These are phyloP conservation scores for Sinodicranocentrus sp. DNA, from an alignment of 2,888 invertebrate genomes.

Conservation along the genomic window DNA sequence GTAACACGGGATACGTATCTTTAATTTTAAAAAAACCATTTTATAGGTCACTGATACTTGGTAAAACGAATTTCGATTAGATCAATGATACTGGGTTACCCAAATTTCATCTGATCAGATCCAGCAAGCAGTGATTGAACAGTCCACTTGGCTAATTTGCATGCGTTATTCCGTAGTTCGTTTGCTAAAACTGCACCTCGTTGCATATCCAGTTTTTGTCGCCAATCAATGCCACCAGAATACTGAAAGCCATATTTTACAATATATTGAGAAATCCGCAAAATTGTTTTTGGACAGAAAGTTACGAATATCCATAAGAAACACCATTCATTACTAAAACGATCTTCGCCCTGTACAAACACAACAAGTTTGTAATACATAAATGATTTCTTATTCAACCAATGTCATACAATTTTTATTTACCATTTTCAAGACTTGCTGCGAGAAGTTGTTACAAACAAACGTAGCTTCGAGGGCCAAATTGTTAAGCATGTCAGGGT, in stretches of 20 bases:
- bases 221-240: slow-evolving; percentile 98
- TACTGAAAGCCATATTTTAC: slow-evolving; percentile 79
- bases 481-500: slow-evolving; percentile 96
- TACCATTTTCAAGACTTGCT: slow-evolving; percentile 89
- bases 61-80: slow-evolving; percentile 11
- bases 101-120: slow-evolving; percentile 98
- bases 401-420: slow-evolving; percentile 70
- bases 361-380: not conserved
- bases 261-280: not conserved
- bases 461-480: slow-evolving; percentile 98
- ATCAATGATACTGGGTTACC: slow-evolving; percentile 79
- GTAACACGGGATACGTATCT: slow-evolving; percentile 97
- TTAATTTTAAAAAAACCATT: slow-evolving; percentile 75
- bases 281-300: too few species aligned
- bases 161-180: slow-evolving; percentile 99
- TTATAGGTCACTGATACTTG: too few species aligned
- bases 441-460: slow-evolving; percentile 99
- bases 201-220: slow-evolving; percentile 98
- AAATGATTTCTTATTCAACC: not conserved
- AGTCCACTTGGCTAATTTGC: slow-evolving; percentile 99
- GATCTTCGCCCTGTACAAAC: slow-evolving; percentile 85
- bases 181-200: slow-evolving; percentile 98
- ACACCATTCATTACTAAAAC: too few species aligned
- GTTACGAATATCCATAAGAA: too few species aligned
- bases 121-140: slow-evolving; percentile 96